Evolutionary conservation across 1,140 invertebrate species (phyloP), one percentile per base, ranked within the genome.

Genomic region (Condylostylus longicornis): DNA sequence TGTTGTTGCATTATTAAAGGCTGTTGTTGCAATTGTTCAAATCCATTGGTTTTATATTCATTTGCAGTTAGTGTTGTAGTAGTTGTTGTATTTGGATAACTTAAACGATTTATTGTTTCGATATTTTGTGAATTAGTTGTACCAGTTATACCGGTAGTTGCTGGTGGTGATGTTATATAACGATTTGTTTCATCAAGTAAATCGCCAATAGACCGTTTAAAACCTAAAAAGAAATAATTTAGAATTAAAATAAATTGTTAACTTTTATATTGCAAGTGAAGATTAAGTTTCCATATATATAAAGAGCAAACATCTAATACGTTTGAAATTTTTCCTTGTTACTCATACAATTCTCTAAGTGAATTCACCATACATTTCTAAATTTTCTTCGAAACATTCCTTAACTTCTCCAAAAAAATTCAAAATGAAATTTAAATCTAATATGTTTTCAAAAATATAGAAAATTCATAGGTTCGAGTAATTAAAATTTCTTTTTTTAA

Each of bases 151-250:
- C 15, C 31, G 14, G 6, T 31, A 17, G 15, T 18, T 10, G 31
- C 12, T 20, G n/a, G n/a, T n/a, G n/a, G n/a, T n/a, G n/a, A n/a
- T n/a, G n/a, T n/a, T n/a, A n/a, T n/a, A n/a, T 25, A 25, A 25
- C 7, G 7, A 8, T 7, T n/a, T 9, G 29, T 13, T 13, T 42
- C 41, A 2, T 23, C 37, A 23, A 40, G 18, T 13, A 45, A 44
- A 32, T 64, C 63, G 42, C 71, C 70, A 20, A 68, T 53, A 2
- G 71, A 69, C 36, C 72, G 65, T 34, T 72, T 63, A 42, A 77
- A 78, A 30, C 68, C 17, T 10, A 32, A 33, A 33, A 19, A 9
- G 15, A 33, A 19, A 10, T 7, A 32, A 6, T 14, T 32, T 33
- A 33, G 20, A 19, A 19, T 20, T 18, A 20, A 12, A 12, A 20